Base-by-base conservation (phyloP, 2,888 invertebrate species). In the Xylota sylvarum region DNA sequence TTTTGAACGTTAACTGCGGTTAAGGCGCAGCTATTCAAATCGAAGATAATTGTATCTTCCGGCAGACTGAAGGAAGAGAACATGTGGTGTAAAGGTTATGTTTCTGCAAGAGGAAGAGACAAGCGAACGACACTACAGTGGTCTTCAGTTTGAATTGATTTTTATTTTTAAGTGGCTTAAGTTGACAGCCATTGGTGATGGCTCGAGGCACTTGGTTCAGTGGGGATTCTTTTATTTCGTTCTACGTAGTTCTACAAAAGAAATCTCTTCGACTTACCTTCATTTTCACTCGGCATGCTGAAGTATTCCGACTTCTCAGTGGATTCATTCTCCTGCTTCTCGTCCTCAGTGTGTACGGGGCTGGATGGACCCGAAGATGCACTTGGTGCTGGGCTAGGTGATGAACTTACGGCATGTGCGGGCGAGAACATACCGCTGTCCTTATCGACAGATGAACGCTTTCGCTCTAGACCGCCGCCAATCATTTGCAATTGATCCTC, bases 321-420 rank as follows among this genome's bases (percentile, higher is more conserved):
- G 77, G 93, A 92, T 90, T 94, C 94, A 65, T 93, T 93, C 88
- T 94, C 94, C 89, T 94, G 94, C 88, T 94, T 94, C 82, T 93
- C 93, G 78, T 93, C 93, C 88, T 93, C 93, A 0, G 93, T 93
- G 72, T 92, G 92, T 17, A 92, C 92, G 2, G 93, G 92, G 37
- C 93, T 93, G 1, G 94, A 92, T 1, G 92, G 92, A 9, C 91
- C 92, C 4, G 93, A 93, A 14, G 93, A 93, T 58, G 91, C 91
- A 86, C 92, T 92, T 56, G 91, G 91, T 80, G 90, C 90, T 0
- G 92, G 91, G 17, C 92, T 92, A 0, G 90, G 89, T 2, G 92
- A 92, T 0, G 90, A 89, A 43, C 89, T 89, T 48, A 89, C 74
- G 78, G 89, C 43, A 88, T 89, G 60, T 5, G 88, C 88, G n/a